Percentiles rank a stretch among this genome's conserved stretches.
phyloP scores from a whole-genome alignment of 53 echinoderm and acorn worm genomes.

The Mesocentrotus franciscanus region DNA sequence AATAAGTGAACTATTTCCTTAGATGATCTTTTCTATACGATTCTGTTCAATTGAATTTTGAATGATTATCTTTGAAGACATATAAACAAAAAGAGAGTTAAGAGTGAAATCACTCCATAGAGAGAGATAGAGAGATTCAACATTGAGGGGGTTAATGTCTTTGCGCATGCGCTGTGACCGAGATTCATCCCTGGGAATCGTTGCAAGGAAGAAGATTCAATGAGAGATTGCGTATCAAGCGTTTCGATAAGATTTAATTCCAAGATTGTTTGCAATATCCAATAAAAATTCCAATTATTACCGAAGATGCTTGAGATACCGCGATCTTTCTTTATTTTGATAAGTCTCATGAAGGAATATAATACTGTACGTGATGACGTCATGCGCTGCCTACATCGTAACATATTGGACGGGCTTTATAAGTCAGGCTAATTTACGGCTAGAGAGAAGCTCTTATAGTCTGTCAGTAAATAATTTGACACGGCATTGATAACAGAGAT shows the following conservation, averaged over 20 bases:
- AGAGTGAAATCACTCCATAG: background rate
- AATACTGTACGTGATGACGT: slow-evolving; percentile 48
- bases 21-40: no score
- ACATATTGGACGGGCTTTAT: slow-evolving; percentile 46
- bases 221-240: background rate
- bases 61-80: no score
- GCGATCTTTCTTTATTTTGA: slow-evolving; percentile 46
- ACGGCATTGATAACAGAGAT: slow-evolving; percentile 51
- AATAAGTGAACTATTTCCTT: no score
- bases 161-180: slow-evolving; percentile 44
- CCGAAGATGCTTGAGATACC: slow-evolving; percentile 33
- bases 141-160: background rate
- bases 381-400: background rate
- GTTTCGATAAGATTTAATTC: slow-evolving; percentile 50
- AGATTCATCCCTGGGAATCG: slow-evolving; percentile 5
- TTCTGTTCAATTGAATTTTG: no score
- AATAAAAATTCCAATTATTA: slow-evolving; percentile 62
- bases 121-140: background rate
- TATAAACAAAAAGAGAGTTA: background rate
- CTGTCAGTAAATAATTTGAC: slow-evolving; percentile 64
- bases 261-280: slow-evolving; percentile 47
- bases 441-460: slow-evolving; percentile 13
- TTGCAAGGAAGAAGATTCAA: background rate
- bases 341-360: slow-evolving; percentile 35
- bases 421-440: slow-evolving; percentile 59